Percentiles rank a stretch among this genome's conserved stretches.
These are phyloP conservation scores for Neocloeon triangulifer DNA, from an alignment of 1,140 invertebrate genomes.

Conservation along the genomic window DNA sequence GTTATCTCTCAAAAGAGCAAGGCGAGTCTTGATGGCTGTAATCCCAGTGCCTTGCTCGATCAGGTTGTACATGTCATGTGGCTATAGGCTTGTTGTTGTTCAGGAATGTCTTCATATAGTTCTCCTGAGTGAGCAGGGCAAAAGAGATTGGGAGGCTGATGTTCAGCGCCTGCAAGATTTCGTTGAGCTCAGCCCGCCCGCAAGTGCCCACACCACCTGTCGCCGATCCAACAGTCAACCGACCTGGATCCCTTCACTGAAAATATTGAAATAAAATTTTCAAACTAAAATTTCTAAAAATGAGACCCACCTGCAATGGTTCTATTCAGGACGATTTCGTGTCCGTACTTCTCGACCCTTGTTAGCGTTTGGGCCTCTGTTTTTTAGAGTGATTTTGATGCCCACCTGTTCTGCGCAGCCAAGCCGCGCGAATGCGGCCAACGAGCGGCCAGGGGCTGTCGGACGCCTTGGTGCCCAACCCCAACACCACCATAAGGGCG, in stretches of 20 bases:
- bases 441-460: slow-evolving; percentile 45
- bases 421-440: slow-evolving; percentile 49
- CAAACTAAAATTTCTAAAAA: too few relatives aligned
- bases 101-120: slow-evolving; percentile 64
- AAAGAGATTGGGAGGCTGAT: slow-evolving; percentile 87
- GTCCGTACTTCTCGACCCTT: slow-evolving; percentile 50
- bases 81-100: slow-evolving; percentile 41
- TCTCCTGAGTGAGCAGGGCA: slow-evolving; percentile 76
- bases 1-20: slow-evolving; percentile 24
- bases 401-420: slow-evolving; percentile 33
- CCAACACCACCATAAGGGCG: slow-evolving; percentile 70
- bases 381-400: slow-evolving; percentile 50
- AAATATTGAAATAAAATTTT: slow-evolving; percentile 3
- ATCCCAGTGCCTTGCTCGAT: too few relatives aligned
- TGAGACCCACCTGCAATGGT: too few relatives aligned
- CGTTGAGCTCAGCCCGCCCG: slow-evolving; percentile 35
- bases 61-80: slow-evolving; percentile 63
- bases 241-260: too few relatives aligned
- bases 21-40: slow-evolving; percentile 35
- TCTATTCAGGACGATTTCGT: slow-evolving; percentile 51
- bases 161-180: slow-evolving; percentile 46
- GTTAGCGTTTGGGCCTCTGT: slow-evolving; percentile 44
- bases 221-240: too few relatives aligned
- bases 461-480: slow-evolving; percentile 52
- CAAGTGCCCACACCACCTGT: slow-evolving; percentile 32